Evolutionary conservation across 2,797 vertebrate species (phyloP).

Genomic region (Mallotus villosus): DNA sequence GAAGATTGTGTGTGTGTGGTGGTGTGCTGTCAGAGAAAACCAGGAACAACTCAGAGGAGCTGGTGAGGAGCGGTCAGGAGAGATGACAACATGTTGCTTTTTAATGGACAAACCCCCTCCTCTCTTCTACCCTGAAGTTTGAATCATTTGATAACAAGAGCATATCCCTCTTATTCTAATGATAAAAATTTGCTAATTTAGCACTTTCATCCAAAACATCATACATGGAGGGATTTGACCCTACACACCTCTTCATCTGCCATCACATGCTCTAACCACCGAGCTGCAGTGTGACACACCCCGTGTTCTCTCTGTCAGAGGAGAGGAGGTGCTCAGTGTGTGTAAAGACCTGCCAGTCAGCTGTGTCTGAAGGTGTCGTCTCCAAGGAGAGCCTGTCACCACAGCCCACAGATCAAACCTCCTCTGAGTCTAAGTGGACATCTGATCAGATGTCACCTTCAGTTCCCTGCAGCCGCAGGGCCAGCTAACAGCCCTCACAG

Average conservation of each 20-base stretch:
- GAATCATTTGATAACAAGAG: no score
- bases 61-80: no score
- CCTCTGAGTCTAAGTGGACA: conserved; percentile 78
- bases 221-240: no score
- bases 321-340: conserved; percentile 29
- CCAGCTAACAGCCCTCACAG: conserved; percentile 72
- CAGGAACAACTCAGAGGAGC: no score
- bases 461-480: conserved; percentile 69
- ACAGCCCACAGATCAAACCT: conserved; percentile 53
- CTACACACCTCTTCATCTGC: no score
- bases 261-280: no score
- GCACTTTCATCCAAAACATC: no score
- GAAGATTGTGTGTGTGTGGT: neutral
- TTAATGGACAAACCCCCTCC: no score
- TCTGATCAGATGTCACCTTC: conserved; percentile 78
- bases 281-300: conserved; percentile 12
- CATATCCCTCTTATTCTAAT: neutral
- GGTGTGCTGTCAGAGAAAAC: neutral
- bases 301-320: neutral
- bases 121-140: no score
- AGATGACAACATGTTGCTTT: no score
- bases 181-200: neutral
- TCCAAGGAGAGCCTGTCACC: conserved; percentile 50
- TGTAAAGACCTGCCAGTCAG: conserved; percentile 68
- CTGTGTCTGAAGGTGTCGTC: conserved; percentile 30